Evolutionary conservation across 2,888 invertebrate species (phyloP).

Genomic region (Germaria angustata): DNA sequence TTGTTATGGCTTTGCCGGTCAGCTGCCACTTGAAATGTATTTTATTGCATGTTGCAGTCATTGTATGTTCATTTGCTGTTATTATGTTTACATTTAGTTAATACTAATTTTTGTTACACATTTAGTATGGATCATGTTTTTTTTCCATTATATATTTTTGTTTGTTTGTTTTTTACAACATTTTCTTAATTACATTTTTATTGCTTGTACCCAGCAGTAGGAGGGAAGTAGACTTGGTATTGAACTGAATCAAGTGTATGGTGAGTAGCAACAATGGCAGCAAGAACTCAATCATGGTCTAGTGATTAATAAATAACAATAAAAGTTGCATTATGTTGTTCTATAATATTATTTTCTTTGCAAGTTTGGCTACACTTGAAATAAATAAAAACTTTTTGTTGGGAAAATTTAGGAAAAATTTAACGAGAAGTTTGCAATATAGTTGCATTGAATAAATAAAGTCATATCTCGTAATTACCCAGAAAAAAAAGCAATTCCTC

Average conservation of each 20-base stretch:
- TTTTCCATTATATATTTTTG: conserved; percentile 9
- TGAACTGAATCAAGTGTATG: conserved; percentile 4
- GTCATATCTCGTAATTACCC: no score
- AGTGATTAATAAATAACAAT: conserved; percentile 30
- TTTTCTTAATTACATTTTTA: conserved; percentile 49
- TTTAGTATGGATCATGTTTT: conserved; percentile 44
- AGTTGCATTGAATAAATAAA: no score
- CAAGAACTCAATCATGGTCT: conserved; percentile 21
- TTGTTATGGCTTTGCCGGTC: conserved; percentile 32
- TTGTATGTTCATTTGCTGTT: background rate
- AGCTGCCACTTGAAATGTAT: background rate
- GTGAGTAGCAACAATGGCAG: background rate
- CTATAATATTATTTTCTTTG: background rate
- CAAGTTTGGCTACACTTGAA: conserved; percentile 1
- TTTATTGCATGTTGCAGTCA: background rate
- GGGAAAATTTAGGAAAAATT: background rate
- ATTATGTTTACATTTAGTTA: conserved; percentile 41
- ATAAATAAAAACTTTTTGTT: background rate
- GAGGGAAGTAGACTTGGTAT: background rate
- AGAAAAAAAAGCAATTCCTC: no score
- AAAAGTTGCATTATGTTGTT: conserved; percentile 6
- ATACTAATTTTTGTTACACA: conserved; percentile 61
- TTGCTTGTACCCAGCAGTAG: background rate
- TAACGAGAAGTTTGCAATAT: background rate
- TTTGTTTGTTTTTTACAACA: conserved; percentile 1